These are phyloP conservation scores for Pyrrhia umbra DNA, from an alignment of 2,888 invertebrate species.

Conservation along the genomic window DNA sequence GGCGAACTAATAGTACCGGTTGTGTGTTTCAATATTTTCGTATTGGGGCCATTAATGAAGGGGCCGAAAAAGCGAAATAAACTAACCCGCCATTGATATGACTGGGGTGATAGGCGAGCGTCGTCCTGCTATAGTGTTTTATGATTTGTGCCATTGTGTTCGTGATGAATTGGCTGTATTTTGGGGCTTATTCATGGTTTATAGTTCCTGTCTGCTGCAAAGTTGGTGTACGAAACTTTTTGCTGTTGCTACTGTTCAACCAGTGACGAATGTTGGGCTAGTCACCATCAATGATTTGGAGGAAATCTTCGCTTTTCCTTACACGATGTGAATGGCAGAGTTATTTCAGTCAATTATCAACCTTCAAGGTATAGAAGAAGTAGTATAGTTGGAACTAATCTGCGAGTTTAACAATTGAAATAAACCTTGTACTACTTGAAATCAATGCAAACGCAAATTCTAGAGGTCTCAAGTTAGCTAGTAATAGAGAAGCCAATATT, in stretches of 20 bases:
- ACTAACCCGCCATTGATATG: conserved; percentile 84
- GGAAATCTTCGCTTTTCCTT: not conserved
- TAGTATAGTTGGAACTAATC: too few relatives aligned
- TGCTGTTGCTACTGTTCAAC: not conserved
- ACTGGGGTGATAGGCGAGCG: conserved; percentile 53
- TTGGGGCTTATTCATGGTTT: conserved; percentile 37
- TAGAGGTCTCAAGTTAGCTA: too few relatives aligned
- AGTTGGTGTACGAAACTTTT: not conserved
- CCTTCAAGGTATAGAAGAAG: too few relatives aligned
- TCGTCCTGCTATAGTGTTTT: conserved; percentile 54
- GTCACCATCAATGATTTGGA: not conserved
- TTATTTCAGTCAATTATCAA: too few relatives aligned
- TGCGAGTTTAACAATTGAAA: too few relatives aligned
- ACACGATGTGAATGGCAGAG: too few relatives aligned
- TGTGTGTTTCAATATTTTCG: conserved; percentile 83
- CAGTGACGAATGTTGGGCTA: not conserved
- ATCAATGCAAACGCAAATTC: too few relatives aligned
- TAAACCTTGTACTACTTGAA: too few relatives aligned
- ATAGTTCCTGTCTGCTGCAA: conserved; percentile 11
- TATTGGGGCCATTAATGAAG: conserved; percentile 83
- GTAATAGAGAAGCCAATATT: too few relatives aligned
- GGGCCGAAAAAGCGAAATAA: conserved; percentile 78
- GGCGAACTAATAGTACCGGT: conserved; percentile 70
- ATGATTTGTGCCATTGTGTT: conserved; percentile 56
- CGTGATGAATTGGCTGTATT: conserved; percentile 55